These are phyloP conservation scores for Eretmocerus hayati DNA, from an alignment of 2,888 invertebrate species.

Conservation along the genomic window DNA sequence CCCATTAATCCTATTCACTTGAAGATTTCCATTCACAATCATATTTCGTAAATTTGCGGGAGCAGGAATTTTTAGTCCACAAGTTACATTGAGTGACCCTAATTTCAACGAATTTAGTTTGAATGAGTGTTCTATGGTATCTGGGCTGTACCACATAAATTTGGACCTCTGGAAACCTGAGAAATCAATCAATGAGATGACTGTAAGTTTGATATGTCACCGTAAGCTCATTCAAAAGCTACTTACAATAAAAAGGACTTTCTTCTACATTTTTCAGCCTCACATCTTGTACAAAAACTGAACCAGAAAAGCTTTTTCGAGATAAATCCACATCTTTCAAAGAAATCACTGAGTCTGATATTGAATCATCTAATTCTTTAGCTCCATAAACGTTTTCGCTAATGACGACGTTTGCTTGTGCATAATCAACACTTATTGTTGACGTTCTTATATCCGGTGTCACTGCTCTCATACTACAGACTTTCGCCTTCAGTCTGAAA, in stretches of 20 bases:
- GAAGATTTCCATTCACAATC: constrained; percentile 36
- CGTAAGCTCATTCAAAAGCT: neutral
- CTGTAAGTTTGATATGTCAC: neutral
- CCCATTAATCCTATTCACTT: constrained; percentile 44
- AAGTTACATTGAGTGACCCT: constrained; percentile 17
- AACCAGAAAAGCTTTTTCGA: constrained; percentile 23
- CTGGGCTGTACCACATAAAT: constrained; percentile 26
- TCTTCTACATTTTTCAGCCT: constrained; percentile 11
- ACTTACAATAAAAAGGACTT: constrained; percentile 10
- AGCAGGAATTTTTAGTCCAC: constrained; percentile 22
- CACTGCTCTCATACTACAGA: constrained; percentile 26
- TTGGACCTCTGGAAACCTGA: constrained; percentile 20
- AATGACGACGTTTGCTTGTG: constrained; percentile 25
- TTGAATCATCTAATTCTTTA: constrained; percentile 21
- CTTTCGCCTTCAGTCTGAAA: constrained; percentile 25
- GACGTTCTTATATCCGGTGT: constrained; percentile 28
- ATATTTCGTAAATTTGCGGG: constrained; percentile 30
- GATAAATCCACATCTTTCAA: constrained; percentile 24
- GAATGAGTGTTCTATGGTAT: constrained; percentile 24
- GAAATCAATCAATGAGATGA: constrained; percentile 1
- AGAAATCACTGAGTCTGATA: constrained; percentile 22
- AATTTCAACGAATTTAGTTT: constrained; percentile 22
- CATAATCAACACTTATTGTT: constrained; percentile 23
- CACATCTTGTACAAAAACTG: constrained; percentile 21
- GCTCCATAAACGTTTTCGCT: constrained; percentile 26